These are phyloP conservation scores for Phyllopteryx taeniolatus DNA, from an alignment of 2,113 vertebrate genomes.

Conservation along the genomic window DNA sequence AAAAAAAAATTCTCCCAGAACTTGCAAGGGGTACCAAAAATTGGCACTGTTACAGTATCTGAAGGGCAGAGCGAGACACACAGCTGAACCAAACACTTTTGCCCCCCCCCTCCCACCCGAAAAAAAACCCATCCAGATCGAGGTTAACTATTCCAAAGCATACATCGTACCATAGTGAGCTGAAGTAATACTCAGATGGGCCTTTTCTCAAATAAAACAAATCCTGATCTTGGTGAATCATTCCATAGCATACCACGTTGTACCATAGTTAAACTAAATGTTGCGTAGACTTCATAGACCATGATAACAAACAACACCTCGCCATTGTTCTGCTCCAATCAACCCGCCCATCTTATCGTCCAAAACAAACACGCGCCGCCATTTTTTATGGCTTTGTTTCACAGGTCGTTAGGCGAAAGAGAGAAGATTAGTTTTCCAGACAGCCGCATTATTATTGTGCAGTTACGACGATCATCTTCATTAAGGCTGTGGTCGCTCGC, in stretches of 20 bases:
- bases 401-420: conserved; percentile 69
- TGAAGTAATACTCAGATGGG: background rate
- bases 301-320: background rate
- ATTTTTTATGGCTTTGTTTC: conserved; percentile 71
- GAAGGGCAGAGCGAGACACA: too few species aligned
- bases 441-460: conserved; percentile 59
- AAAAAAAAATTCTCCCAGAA: conserved; percentile 23
- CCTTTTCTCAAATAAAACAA: background rate
- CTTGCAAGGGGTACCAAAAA: background rate
- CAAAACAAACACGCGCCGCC: conserved; percentile 76
- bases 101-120: too few species aligned
- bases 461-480: conserved; percentile 74
- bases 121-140: too few species aligned
- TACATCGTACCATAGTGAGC: background rate
- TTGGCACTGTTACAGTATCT: background rate
- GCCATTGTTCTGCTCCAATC: conserved; percentile 55
- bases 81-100: too few species aligned
- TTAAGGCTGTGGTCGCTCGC: background rate
- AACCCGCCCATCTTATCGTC: conserved; percentile 66
- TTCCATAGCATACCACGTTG: background rate
- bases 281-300: background rate
- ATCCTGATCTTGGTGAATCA: background rate
- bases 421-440: conserved; percentile 71
- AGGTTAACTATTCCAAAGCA: background rate
- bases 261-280: too few species aligned